Conservation (phyloP, 2,888 invertebrate genomes). For the Heliconius charithonia region DNA sequence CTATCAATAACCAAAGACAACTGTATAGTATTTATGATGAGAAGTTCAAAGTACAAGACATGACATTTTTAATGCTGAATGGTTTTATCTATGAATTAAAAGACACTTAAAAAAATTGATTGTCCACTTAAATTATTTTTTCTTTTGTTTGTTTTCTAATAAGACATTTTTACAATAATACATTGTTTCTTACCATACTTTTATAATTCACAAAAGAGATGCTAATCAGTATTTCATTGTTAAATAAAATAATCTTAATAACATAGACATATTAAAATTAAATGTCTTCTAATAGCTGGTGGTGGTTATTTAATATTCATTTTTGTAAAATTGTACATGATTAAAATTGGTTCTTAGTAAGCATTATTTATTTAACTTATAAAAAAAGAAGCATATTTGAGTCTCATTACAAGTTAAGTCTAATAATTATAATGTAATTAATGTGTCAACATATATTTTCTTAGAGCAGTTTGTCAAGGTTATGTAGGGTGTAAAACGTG, state of each 20-base stretch:
- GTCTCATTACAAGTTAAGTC: constrained; percentile 14
- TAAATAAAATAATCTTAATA: neutral
- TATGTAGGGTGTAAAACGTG: constrained; percentile 20
- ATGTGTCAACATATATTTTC: constrained; percentile 29
- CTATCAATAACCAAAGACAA: constrained; percentile 18
- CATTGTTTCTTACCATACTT: neutral
- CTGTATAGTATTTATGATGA: constrained; percentile 3
- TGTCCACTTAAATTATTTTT: neutral
- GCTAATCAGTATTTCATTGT: neutral
- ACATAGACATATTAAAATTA: neutral
- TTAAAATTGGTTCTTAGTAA: neutral
- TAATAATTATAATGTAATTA: constrained; percentile 26
- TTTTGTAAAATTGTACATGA: neutral
- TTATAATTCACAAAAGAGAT: neutral
- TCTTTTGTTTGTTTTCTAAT: neutral
- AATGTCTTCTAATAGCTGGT: neutral
- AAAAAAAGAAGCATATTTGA: constrained; percentile 6
- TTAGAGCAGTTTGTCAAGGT: constrained; percentile 31
- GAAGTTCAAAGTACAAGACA: constrained; percentile 11
- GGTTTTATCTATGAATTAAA: neutral
- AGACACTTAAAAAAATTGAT: neutral
- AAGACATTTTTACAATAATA: neutral
- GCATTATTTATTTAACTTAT: neutral
- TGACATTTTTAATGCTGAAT: neutral
- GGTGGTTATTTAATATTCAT: neutral